A percentile compares a stretch with the other conserved stretches of the same genome.
Evolutionary conservation across 1,140 invertebrate species (phyloP).

Genomic region (Telenomus remus): DNA sequence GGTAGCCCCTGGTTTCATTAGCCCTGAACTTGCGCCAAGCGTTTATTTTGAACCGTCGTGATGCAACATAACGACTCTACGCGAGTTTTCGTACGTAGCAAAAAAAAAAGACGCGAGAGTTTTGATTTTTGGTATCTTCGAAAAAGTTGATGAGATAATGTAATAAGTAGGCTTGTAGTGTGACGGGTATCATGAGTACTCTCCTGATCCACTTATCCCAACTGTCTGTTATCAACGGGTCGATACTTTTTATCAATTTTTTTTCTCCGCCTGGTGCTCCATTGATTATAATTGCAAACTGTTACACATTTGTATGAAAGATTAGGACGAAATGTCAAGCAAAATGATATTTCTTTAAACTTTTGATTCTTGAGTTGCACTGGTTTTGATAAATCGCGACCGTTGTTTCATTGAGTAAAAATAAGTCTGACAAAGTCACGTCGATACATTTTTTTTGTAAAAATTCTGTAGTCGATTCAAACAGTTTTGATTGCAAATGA

Average conservation of each 20-base stretch:
- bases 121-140: background rate
- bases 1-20: conserved; percentile 72
- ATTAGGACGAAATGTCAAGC: background rate
- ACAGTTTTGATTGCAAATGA: too few relatives aligned
- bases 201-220: background rate
- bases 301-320: background rate
- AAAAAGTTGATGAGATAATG: background rate
- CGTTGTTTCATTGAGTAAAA: too few relatives aligned
- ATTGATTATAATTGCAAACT: background rate
- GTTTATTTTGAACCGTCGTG: conserved; percentile 40
- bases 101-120: too few relatives aligned
- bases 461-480: too few relatives aligned
- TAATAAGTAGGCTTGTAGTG: background rate
- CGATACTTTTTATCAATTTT: conserved; percentile 1
- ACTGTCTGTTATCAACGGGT: background rate
- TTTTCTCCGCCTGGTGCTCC: background rate
- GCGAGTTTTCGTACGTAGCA: too few relatives aligned
- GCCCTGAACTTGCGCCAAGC: conserved; percentile 54
- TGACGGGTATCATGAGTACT: background rate
- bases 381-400: too few relatives aligned
- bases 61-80: background rate
- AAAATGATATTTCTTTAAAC: too few relatives aligned
- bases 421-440: too few relatives aligned
- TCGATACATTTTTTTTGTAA: too few relatives aligned
- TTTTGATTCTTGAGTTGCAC: too few relatives aligned